phyloP scores from a whole-genome alignment of 2,113 vertebrate genomes.

The Guaruba guarouba region DNA sequence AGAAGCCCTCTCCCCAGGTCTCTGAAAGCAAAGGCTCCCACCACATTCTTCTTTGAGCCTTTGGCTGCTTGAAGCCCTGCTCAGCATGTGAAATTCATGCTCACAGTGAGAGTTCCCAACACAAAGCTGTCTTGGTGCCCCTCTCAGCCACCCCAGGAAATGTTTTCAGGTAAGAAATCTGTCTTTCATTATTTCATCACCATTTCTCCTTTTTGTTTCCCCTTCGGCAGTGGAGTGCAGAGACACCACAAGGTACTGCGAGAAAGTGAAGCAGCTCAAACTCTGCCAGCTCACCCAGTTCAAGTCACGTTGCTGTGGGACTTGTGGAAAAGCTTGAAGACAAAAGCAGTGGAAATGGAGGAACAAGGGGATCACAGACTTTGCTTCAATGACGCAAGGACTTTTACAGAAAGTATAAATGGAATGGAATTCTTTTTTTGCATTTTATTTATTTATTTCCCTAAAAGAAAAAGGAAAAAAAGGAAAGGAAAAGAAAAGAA shows the following conservation, averaged over 20 bases:
- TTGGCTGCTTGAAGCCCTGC: neutral
- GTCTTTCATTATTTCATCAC: neutral
- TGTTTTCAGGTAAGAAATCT: neutral
- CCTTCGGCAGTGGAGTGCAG: constrained; percentile 82
- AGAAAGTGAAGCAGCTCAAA: constrained; percentile 92
- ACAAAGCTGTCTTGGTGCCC: neutral
- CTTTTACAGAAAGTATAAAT: constrained; percentile 48
- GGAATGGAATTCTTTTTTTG: constrained; percentile 64
- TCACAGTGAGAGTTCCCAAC: neutral
- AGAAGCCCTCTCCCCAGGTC: neutral
- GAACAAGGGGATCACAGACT: constrained; percentile 33
- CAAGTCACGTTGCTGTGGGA: constrained; percentile 90
- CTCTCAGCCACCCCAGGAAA: neutral
- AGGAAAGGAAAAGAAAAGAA: neutral
- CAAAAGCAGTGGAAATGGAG: neutral
- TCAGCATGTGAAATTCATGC: neutral
- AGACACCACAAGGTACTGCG: constrained; percentile 94
- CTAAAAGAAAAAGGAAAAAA: neutral
- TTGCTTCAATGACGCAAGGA: constrained; percentile 54
- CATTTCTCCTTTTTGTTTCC: constrained; percentile 54
- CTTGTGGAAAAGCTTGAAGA: constrained; percentile 88
- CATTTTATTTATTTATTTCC: constrained; percentile 78
- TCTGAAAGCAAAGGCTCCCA: neutral
- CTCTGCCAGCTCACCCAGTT: constrained; percentile 92
- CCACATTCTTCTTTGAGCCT: neutral